phyloP scores from a whole-genome alignment of 2,113 vertebrate species.

The Saccopteryx bilineata region DNA sequence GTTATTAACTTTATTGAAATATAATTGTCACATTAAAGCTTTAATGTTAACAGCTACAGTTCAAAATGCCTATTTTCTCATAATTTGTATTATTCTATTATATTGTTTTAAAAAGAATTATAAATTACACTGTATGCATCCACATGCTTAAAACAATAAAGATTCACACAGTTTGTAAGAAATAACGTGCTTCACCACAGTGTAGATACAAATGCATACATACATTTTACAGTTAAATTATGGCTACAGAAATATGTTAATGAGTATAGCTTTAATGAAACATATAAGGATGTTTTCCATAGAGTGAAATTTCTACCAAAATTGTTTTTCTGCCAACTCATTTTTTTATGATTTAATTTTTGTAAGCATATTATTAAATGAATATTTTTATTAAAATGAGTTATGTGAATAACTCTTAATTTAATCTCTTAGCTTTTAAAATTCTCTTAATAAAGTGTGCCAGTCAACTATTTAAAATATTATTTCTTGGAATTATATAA shows the following conservation, averaged over 20 bases:
- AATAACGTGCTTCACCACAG: background rate
- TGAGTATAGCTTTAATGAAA: background rate
- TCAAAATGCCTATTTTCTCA: background rate
- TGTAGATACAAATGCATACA: background rate
- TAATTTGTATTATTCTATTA: background rate
- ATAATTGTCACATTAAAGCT: background rate
- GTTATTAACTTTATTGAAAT: background rate
- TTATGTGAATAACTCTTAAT: background rate
- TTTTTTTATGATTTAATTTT: slow-evolving; percentile 10
- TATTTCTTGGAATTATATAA: background rate
- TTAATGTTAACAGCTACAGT: background rate
- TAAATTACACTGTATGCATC: background rate
- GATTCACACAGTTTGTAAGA: background rate
- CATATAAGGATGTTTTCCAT: slow-evolving; percentile 56
- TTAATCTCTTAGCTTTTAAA: background rate
- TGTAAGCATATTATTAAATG: slow-evolving; percentile 60
- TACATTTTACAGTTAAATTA: slow-evolving; percentile 24
- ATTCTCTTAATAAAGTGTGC: background rate
- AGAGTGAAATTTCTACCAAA: slow-evolving; percentile 37
- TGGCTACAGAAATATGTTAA: slow-evolving; percentile 50
- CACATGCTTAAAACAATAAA: background rate
- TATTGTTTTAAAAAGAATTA: background rate
- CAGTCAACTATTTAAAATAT: background rate
- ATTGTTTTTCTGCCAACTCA: background rate
- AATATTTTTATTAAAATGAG: slow-evolving; percentile 9